phyloP scores from a whole-genome alignment of 2,888 invertebrate genomes.

The Druceiella hillmani region DNA sequence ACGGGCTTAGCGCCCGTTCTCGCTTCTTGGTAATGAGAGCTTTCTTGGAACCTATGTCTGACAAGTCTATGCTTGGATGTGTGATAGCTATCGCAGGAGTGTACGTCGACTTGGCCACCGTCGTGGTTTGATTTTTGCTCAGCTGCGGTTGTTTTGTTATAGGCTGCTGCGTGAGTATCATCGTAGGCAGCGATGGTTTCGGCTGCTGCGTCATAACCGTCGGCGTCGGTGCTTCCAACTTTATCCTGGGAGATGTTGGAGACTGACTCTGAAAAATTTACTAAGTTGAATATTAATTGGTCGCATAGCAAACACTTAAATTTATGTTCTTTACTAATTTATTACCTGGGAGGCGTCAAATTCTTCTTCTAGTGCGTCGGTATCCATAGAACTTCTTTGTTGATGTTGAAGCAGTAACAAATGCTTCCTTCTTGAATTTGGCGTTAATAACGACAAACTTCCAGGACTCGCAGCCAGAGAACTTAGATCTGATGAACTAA shows the following conservation, averaged over 20 bases:
- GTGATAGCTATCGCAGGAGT: constrained; percentile 56
- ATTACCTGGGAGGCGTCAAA: constrained; percentile 56
- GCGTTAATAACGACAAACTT: constrained; percentile 62
- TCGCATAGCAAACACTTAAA: constrained; percentile 2
- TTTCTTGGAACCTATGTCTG: constrained; percentile 45
- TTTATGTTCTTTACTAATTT: constrained; percentile 2
- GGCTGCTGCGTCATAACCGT: constrained; percentile 34
- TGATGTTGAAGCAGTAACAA: constrained; percentile 74
- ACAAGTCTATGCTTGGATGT: constrained; percentile 47
- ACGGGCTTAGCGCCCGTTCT: constrained; percentile 48
- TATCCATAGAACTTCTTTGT: constrained; percentile 80
- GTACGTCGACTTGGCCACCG: constrained; percentile 35
- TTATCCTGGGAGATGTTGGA: constrained; percentile 49
- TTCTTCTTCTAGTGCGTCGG: constrained; percentile 73
- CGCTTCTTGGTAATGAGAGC: constrained; percentile 48
- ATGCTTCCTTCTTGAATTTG: constrained; percentile 73
- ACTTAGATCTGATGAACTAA: constrained; percentile 47
- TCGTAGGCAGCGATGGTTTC: constrained; percentile 46
- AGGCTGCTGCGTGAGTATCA: constrained; percentile 34
- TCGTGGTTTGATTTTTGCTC: constrained; percentile 36
- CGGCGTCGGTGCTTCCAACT: constrained; percentile 41
- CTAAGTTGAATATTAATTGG: constrained; percentile 8
- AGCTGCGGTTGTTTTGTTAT: constrained; percentile 47
- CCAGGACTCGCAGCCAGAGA: constrained; percentile 50
- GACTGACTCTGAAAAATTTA: constrained; percentile 41